Percentiles rank a stretch among this genome's conserved stretches.
phyloP scores from a whole-genome alignment of 1,140 invertebrate species.

The Hormaphis cornu region DNA sequence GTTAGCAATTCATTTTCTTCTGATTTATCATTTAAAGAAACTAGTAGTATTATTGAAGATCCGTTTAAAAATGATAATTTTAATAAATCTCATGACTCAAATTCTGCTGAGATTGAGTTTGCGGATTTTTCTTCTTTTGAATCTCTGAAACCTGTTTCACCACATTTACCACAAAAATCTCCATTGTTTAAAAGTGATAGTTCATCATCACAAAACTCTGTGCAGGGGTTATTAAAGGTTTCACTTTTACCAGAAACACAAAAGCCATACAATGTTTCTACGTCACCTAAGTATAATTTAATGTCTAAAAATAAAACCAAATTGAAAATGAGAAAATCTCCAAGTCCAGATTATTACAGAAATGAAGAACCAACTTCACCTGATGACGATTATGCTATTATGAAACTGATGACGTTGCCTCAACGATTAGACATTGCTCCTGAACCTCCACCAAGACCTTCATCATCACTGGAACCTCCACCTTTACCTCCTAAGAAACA shows the following conservation, averaged over 20 bases:
- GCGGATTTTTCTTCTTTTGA: conserved; percentile 40
- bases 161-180: conserved; percentile 25
- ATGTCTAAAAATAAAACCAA: conserved; percentile 35
- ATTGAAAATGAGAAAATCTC: conserved; percentile 35
- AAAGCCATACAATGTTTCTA: conserved; percentile 27
- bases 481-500: conserved; percentile 76
- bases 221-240: conserved; percentile 54
- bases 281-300: conserved; percentile 35
- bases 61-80: conserved; percentile 49
- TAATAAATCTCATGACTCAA: conserved; percentile 41
- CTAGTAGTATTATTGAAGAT: conserved; percentile 61
- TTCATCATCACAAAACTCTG: conserved; percentile 27
- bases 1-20: conserved; percentile 21
- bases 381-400: conserved; percentile 26
- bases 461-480: conserved; percentile 58
- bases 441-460: conserved; percentile 59
- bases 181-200: conserved; percentile 21
- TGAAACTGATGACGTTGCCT: conserved; percentile 26
- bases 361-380: conserved; percentile 14
- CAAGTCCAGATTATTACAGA: conserved; percentile 33
- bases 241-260: conserved; percentile 54
- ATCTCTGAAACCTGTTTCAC: conserved; percentile 18
- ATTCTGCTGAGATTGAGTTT: conserved; percentile 55
- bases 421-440: conserved; percentile 42
- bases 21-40: conserved; percentile 35